Conservation (phyloP, 2,113 vertebrate species). For the Rhinogobius similis region DNA sequence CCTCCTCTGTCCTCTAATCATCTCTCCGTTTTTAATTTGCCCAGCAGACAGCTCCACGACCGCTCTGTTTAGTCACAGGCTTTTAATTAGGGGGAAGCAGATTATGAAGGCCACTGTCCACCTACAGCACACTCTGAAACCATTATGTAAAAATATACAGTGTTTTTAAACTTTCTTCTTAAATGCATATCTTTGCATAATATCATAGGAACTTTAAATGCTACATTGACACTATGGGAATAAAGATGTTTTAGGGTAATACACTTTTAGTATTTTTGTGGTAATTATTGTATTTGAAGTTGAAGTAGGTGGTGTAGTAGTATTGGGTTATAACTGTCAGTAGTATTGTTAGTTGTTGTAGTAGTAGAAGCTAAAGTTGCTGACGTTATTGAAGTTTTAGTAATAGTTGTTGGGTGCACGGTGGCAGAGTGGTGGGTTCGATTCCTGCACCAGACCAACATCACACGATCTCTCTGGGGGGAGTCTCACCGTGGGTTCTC, state of each 20-base stretch:
- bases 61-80: constrained; percentile 67
- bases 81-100: constrained; percentile 67
- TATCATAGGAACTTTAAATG: constrained; percentile 26
- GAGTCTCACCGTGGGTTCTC: too few species aligned
- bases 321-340: too few species aligned
- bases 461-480: too few species aligned
- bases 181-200: neutral
- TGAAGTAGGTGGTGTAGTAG: too few species aligned
- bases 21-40: constrained; percentile 57
- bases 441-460: too few species aligned
- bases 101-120: constrained; percentile 57
- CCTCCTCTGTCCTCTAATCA: constrained; percentile 56
- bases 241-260: too few species aligned
- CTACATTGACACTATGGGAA: neutral
- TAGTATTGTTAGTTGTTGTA: too few species aligned
- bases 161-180: neutral
- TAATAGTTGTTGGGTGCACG: too few species aligned
- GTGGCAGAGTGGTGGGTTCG: too few species aligned
- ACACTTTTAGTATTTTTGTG: too few species aligned
- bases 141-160: neutral
- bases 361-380: too few species aligned
- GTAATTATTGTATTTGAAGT: neutral
- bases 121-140: constrained; percentile 16
- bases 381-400: too few species aligned
- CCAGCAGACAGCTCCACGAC: constrained; percentile 48